Evolutionary conservation across 92 coral and sea anemone genomes (phyloP).

Genomic region (Heteractis magnifica): DNA sequence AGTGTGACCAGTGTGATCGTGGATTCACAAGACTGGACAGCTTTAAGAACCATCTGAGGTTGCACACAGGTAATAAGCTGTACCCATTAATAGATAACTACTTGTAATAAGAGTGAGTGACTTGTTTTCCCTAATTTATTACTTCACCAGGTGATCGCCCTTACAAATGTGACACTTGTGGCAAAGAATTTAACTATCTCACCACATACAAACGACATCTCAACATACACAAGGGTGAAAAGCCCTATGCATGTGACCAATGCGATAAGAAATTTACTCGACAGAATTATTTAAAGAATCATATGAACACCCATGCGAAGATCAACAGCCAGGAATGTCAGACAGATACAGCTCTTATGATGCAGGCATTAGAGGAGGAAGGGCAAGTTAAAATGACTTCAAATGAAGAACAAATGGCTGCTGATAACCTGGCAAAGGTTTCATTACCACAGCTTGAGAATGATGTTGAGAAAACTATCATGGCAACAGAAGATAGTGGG

Average conservation of each 20-base stretch:
- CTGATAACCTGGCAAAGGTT: conserved; percentile 42
- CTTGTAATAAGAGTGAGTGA: neutral
- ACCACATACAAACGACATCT: conserved; percentile 98
- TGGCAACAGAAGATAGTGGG: neutral
- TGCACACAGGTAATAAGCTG: conserved; percentile 71
- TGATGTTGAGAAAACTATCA: conserved; percentile 5
- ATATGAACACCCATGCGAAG: conserved; percentile 79
- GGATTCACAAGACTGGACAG: conserved; percentile 95
- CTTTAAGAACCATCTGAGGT: conserved; percentile 86
- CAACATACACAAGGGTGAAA: conserved; percentile 95
- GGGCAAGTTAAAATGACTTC: conserved; percentile 46
- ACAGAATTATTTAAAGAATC: conserved; percentile 88
- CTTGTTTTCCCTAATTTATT: neutral
- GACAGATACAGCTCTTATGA: conserved; percentile 51
- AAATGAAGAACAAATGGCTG: conserved; percentile 57
- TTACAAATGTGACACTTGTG: conserved; percentile 92
- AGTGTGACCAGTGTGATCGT: conserved; percentile 88
- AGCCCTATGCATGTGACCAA: conserved; percentile 87
- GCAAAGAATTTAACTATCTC: conserved; percentile 92
- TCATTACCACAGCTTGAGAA: conserved; percentile 1
- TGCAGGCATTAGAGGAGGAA: conserved; percentile 21
- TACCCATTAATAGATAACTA: neutral
- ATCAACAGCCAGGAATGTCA: conserved; percentile 75
- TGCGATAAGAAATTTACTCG: conserved; percentile 95
- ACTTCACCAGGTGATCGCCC: conserved; percentile 80